Evolutionary conservation across 1,140 invertebrate species (phyloP), one percentile per base, ranked within the genome.

Genomic region (Anagrus nilaparvatae): DNA sequence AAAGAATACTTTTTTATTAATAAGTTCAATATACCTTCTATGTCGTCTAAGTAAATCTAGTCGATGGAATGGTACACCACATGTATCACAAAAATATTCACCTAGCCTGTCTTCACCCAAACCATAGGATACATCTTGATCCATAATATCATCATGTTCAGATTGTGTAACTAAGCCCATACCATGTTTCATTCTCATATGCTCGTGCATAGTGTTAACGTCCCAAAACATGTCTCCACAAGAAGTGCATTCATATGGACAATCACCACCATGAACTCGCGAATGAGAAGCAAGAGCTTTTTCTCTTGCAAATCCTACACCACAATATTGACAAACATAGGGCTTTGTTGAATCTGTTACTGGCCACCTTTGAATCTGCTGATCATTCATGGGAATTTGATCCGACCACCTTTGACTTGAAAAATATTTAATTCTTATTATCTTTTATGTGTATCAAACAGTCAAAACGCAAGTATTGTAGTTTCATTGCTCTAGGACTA

Each of bases 161-260:
- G 66, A 60, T 18, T 62, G 62, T 40, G 62, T 47, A 16, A 59
- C 59, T 14, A 61, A 60, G 17, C 63, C 60, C 17, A 60, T 60
- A 5, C 67, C 70, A 45, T 77, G 74, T 42, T 78, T 75, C 0
- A 65, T 56, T 21, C 76, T 69, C n/a, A 74, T 58, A 58, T 86
- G 82, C 43, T 80, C 69, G n/a, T 73, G 63, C 47, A 86, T 64
- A 30, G 74, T 67, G 45, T 73, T 70, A 12, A 76, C 65, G 56
- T 82, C 81, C 79, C 80, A 85, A 53, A 84, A 86, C 74, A 85
- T 77, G 53, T 86, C 83, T 38, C 76, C 76, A 50, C 84, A 87
- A 43, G 75, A 75, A 20, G 74, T 74, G 56, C 84, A 87, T 52
- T 87, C 83, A 47, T 81, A 75, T 0, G 82, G 79, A 19, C 79